These are phyloP conservation scores for Amphipyra berbera DNA, from an alignment of 2,888 invertebrate species.

Conservation along the genomic window DNA sequence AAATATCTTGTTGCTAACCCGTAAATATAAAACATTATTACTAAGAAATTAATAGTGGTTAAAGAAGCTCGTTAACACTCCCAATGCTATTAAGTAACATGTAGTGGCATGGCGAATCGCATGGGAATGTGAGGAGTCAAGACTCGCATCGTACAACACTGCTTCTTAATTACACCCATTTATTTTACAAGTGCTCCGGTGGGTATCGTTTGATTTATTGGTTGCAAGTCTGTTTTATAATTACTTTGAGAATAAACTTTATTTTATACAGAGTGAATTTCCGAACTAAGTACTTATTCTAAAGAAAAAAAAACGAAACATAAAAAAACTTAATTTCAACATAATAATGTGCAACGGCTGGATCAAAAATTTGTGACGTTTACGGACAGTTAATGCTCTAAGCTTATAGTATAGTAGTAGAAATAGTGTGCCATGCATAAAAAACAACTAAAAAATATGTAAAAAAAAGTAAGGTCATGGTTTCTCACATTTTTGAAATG, in stretches of 20 bases:
- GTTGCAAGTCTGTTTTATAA: slow-evolving; percentile 8
- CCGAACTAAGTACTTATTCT: too few relatives aligned
- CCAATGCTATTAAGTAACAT: slow-evolving; percentile 30
- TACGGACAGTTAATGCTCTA: too few relatives aligned
- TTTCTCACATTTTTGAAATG: too few relatives aligned
- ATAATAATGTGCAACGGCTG: too few relatives aligned
- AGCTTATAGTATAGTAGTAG: too few relatives aligned
- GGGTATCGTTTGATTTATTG: slow-evolving; percentile 32
- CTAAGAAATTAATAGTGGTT: slow-evolving; percentile 18
- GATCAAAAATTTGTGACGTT: too few relatives aligned
- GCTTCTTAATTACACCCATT: slow-evolving; percentile 41
- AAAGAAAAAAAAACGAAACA: too few relatives aligned
- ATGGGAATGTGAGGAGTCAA: slow-evolving; percentile 33
- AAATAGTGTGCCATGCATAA: too few relatives aligned
- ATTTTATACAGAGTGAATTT: too few relatives aligned
- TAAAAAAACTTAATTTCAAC: too few relatives aligned
- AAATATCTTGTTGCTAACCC: neutral
- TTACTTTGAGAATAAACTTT: slow-evolving; percentile 9
- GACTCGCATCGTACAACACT: slow-evolving; percentile 3
- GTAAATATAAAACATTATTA: slow-evolving; percentile 3
- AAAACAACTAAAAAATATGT: too few relatives aligned
- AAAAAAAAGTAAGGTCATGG: too few relatives aligned
- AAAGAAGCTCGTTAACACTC: slow-evolving; percentile 43
- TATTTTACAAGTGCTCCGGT: slow-evolving; percentile 20
- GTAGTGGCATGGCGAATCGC: slow-evolving; percentile 35